Evolutionary conservation across 1,140 invertebrate species (phyloP), one percentile per base, ranked within the genome.

Genomic region (Pemphigus obesinymphae): DNA sequence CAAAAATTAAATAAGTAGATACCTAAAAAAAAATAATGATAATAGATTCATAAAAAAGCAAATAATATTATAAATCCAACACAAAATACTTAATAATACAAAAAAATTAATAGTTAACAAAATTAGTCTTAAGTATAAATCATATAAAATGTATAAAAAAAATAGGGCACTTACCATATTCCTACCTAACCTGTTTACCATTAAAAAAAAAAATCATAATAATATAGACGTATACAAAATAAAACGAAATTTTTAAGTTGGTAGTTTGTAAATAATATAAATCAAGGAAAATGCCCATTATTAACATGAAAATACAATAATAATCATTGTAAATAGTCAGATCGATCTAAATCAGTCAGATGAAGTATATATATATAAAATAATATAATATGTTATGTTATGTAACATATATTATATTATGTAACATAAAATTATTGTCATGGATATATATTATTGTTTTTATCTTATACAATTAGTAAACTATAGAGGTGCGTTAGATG

Each of bases 51-150:
- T 80, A 80, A 80, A 80, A 78, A 80, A 80, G 55, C 50, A 13
- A 80, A 80, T 80, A 80, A 80, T 80, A 80, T 80, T 80, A 80
- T 80, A 80, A 80, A 80, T 80, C 76, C 76, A 80, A 80, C 76
- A 80, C 76, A 80, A 73, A n/a, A 80, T 63, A 63, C 76, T 80
- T 80, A 80, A 80, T 80, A 78, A 80, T 80, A 80, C 55, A 80
- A 80, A 76, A n/a, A 66, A 80, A 80, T 80, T 80, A 80, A 80
- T 80, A 80, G 76, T 80, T 80, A 80, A 80, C 76, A 80, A 80
- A 80, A 80, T 80, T 45, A 63, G 76, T 80, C 76, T 80, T 80
- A 80, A 80, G 76, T 80, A 80, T 80, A 80, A 63, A 63, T 80
- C 76, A 63, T 80, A 80, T 80, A 80, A 80, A 80, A 80, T 80